These are phyloP conservation scores for Drosophila quadrilineata DNA, from an alignment of 1,140 invertebrate genomes.

Conservation along the genomic window DNA sequence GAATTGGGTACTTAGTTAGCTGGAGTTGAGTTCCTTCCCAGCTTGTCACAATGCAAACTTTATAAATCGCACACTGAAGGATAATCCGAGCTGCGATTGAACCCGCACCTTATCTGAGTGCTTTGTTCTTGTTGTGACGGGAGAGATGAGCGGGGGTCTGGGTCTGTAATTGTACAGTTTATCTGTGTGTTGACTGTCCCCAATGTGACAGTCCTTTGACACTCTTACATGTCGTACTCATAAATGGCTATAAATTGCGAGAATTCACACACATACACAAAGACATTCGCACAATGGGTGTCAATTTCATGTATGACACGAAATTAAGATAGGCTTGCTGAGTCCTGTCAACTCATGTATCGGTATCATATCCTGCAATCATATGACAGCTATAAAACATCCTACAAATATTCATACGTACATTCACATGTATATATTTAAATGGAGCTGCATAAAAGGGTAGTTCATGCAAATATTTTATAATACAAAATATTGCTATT, in stretches of 20 bases:
- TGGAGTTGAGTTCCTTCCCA: not conserved
- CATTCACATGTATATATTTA: too few relatives aligned
- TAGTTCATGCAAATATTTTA: not conserved
- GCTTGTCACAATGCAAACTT: constrained; percentile 2
- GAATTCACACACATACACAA: constrained; percentile 18
- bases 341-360: constrained; percentile 62
- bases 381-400: constrained; percentile 63
- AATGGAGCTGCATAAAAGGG: too few relatives aligned
- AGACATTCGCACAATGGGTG: constrained; percentile 37
- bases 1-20: not conserved
- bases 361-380: constrained; percentile 18
- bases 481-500: too few relatives aligned
- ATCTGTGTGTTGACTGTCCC: constrained; percentile 62
- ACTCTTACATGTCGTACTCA: constrained; percentile 18
- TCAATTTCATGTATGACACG: constrained; percentile 69
- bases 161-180: constrained; percentile 64
- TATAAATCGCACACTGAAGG: constrained; percentile 27
- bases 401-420: too few relatives aligned
- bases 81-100: constrained; percentile 33
- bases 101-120: constrained; percentile 23
- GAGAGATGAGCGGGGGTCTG: too few relatives aligned
- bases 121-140: constrained; percentile 31
- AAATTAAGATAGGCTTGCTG: constrained; percentile 72
- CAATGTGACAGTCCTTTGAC: constrained; percentile 31
- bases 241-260: constrained; percentile 45